Percentiles rank a stretch among this genome's conserved stretches.
Conservation (phyloP, 1,140 invertebrate species). For the Amyelois transitella region DNA sequence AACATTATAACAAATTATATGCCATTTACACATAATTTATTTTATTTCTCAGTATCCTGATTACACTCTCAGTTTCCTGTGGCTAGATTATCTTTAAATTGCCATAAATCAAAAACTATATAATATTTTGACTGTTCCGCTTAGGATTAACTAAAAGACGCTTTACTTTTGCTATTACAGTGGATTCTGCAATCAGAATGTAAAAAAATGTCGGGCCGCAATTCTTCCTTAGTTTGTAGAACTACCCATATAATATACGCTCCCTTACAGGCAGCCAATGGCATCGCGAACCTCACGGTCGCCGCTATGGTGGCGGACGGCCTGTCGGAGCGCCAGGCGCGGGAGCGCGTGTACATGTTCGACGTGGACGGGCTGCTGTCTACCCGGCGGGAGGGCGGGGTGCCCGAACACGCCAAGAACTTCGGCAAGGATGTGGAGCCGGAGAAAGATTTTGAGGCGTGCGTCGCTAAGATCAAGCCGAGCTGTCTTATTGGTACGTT, state of each 20-base stretch:
- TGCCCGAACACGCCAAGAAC: slow-evolving; percentile 83
- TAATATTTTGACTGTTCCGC: no score
- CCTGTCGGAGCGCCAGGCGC: slow-evolving; percentile 82
- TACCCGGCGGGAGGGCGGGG: slow-evolving; percentile 82
- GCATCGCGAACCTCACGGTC: slow-evolving; percentile 89
- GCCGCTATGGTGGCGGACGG: slow-evolving; percentile 92
- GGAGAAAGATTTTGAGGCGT: slow-evolving; percentile 83
- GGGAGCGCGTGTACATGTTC: slow-evolving; percentile 91
- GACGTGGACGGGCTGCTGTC: slow-evolving; percentile 89
- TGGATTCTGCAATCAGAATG: no score
- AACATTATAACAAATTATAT: no score
- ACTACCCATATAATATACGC: neutral
- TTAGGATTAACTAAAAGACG: no score
- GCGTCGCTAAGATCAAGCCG: slow-evolving; percentile 90
- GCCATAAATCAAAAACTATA: no score
- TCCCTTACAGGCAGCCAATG: slow-evolving; percentile 84
- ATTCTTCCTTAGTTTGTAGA: no score
- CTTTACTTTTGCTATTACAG: no score
- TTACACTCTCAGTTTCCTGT: no score
- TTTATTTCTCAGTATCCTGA: no score
- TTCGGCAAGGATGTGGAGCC: slow-evolving; percentile 90
- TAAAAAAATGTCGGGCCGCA: no score
- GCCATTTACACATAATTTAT: no score
- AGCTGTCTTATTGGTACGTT: slow-evolving; percentile 86
- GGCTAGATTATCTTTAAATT: no score